Evolutionary conservation across 2,888 invertebrate genomes (phyloP).

Genomic region (Harpagoxenus sublaevis): DNA sequence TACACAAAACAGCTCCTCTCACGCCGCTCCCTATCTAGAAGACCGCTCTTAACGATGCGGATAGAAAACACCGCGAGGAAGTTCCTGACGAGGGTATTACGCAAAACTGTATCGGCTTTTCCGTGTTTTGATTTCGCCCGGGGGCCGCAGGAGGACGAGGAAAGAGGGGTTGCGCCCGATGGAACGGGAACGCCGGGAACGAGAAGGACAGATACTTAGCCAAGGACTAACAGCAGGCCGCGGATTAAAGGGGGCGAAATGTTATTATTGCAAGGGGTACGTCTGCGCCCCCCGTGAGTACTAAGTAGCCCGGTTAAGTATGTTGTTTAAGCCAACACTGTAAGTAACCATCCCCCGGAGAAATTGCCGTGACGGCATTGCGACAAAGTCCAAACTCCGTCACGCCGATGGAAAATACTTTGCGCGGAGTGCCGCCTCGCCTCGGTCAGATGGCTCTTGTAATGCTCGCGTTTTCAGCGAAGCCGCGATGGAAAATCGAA

Average conservation of each 20-base stretch:
- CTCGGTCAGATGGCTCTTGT: conserved; percentile 70
- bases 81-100: conserved; percentile 73
- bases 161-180: conserved; percentile 45
- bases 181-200: conserved; percentile 66
- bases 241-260: conserved; percentile 86
- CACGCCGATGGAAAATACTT: conserved; percentile 71
- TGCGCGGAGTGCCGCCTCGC: conserved; percentile 60
- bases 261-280: conserved; percentile 86
- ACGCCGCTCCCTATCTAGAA: neutral
- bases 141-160: conserved; percentile 36
- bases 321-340: conserved; percentile 86
- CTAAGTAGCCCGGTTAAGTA: conserved; percentile 86
- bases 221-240: conserved; percentile 82
- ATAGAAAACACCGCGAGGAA: conserved; percentile 64
- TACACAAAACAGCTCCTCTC: conserved; percentile 52
- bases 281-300: conserved; percentile 79
- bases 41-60: conserved; percentile 51
- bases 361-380: conserved; percentile 79
- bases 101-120: conserved; percentile 78
- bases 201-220: conserved; percentile 83
- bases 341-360: conserved; percentile 84
- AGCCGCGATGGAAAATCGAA: conserved; percentile 49
- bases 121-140: conserved; percentile 79
- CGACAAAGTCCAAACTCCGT: conserved; percentile 71
- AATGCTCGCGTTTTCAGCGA: conserved; percentile 61